These are phyloP conservation scores for Elaeidobius kamerunicus DNA, from an alignment of 2,888 invertebrate species.

Conservation along the genomic window DNA sequence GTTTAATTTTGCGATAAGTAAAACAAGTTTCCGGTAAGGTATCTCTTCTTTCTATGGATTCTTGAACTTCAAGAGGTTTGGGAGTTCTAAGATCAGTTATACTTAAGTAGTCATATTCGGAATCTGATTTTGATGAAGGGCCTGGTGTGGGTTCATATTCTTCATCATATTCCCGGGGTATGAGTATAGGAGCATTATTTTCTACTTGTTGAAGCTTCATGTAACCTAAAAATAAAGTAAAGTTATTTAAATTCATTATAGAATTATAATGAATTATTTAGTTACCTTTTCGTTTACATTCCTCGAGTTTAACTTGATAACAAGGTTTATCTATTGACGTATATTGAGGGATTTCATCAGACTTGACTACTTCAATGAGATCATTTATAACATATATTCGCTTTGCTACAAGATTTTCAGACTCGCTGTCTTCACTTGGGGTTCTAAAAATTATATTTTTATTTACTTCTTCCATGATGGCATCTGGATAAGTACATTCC, in stretches of 20 bases:
- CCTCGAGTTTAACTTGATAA: slow-evolving; percentile 36
- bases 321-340: slow-evolving; percentile 38
- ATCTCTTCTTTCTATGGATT: slow-evolving; percentile 42
- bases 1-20: slow-evolving; percentile 32
- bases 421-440: slow-evolving; percentile 48
- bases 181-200: slow-evolving; percentile 22
- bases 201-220: slow-evolving; percentile 33
- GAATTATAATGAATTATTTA: too few species aligned
- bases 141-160: slow-evolving; percentile 31
- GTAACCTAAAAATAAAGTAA: slow-evolving; percentile 35
- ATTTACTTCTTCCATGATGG: slow-evolving; percentile 66
- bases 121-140: slow-evolving; percentile 30
- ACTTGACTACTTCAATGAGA: slow-evolving; percentile 64
- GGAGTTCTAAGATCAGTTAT: slow-evolving; percentile 36
- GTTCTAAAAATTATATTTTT: slow-evolving; percentile 57
- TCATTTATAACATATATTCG: slow-evolving; percentile 70
- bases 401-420: slow-evolving; percentile 60
- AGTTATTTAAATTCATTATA: too few species aligned
- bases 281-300: slow-evolving; percentile 36
- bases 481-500: slow-evolving; percentile 66
- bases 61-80: slow-evolving; percentile 31
- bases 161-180: slow-evolving; percentile 15
- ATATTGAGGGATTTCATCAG: slow-evolving; percentile 36
- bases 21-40: slow-evolving; percentile 57
- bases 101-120: slow-evolving; percentile 34